phyloP scores from a whole-genome alignment of 2,113 vertebrate genomes.

The Rhizomys pruinosus region DNA sequence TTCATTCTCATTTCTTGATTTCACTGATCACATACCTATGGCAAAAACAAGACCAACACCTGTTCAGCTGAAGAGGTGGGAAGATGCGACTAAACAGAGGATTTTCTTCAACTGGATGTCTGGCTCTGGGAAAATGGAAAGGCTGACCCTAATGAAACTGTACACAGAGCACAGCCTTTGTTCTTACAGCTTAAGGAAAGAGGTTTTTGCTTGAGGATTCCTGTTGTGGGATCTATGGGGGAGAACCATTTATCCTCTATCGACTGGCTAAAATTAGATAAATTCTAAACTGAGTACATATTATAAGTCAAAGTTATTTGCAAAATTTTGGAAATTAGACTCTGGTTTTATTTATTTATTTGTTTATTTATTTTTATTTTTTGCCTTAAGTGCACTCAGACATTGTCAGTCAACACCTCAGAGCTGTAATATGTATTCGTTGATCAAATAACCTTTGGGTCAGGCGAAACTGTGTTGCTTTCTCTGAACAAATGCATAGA shows the following conservation, averaged over 20 bases:
- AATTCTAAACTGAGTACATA: conserved; percentile 22
- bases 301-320: conserved; percentile 9
- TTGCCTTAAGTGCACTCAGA: neutral
- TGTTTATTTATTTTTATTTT: too few species aligned
- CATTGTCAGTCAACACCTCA: neutral
- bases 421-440: neutral
- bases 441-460: neutral
- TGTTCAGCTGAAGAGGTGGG: neutral
- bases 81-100: neutral
- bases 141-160: neutral
- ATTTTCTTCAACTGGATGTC: neutral
- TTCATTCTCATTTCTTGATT: conserved; percentile 6
- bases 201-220: neutral
- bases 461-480: neutral
- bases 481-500: neutral
- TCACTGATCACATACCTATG: neutral
- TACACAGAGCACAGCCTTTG: neutral
- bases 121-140: neutral
- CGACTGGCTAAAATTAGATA: neutral
- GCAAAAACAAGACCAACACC: neutral
- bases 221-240: neutral
- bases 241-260: neutral
- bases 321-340: neutral
- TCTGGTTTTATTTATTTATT: too few species aligned
- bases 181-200: neutral